These are phyloP conservation scores for Empidonax traillii DNA, from an alignment of 2,113 vertebrate species.

Conservation along the genomic window DNA sequence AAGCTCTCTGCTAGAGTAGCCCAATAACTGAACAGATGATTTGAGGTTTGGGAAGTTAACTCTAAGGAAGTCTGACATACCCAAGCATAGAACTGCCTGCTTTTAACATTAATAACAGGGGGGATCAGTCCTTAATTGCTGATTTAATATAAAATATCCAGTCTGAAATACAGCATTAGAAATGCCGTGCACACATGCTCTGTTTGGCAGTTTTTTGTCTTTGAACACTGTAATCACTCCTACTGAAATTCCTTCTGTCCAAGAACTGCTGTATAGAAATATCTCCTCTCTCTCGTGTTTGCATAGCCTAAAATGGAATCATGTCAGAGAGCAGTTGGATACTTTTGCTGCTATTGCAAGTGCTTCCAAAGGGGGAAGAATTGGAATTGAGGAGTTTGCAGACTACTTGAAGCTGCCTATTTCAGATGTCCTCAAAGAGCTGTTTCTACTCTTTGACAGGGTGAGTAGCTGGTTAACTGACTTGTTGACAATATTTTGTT, in stretches of 20 bases:
- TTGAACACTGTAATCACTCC: not conserved
- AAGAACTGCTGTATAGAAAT: not conserved
- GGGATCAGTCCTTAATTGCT: not conserved
- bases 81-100: not conserved
- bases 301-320: slow-evolving; percentile 90
- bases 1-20: not conserved
- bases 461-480: slow-evolving; percentile 70
- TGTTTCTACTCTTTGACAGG: slow-evolving; percentile 94
- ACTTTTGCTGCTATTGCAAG: slow-evolving; percentile 86
- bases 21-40: not conserved
- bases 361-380: slow-evolving; percentile 89
- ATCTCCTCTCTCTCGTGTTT: slow-evolving; percentile 16
- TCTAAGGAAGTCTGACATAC: not conserved
- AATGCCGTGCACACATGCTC: not conserved
- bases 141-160: not conserved
- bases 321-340: slow-evolving; percentile 87
- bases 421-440: slow-evolving; percentile 82
- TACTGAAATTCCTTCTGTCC: slow-evolving; percentile 17
- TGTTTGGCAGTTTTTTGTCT: not conserved
- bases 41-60: not conserved
- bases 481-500: not conserved
- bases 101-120: not conserved
- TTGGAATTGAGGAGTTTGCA: slow-evolving; percentile 91
- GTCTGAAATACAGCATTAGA: not conserved
- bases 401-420: slow-evolving; percentile 89